These are phyloP conservation scores for Montifringilla adamsi DNA, from an alignment of 2,113 vertebrate genomes.

Conservation along the genomic window DNA sequence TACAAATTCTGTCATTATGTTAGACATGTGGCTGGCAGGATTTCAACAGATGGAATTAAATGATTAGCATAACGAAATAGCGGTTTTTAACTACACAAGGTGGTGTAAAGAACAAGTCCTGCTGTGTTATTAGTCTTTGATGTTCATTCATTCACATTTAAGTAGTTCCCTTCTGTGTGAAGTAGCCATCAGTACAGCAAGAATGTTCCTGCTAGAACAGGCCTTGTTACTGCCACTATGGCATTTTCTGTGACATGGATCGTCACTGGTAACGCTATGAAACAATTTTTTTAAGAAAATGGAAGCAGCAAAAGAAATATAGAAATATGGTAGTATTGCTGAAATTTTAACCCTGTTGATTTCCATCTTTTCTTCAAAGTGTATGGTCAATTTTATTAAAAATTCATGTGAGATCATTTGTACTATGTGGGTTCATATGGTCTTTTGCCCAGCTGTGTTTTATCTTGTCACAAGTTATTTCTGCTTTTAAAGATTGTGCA, in stretches of 20 bases:
- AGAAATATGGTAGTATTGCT: neutral
- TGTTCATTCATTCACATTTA: conserved; percentile 51
- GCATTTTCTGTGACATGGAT: neutral
- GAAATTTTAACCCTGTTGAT: neutral
- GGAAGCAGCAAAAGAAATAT: neutral
- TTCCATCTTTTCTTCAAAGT: neutral
- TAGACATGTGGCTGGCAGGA: neutral
- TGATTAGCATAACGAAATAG: conserved; percentile 26
- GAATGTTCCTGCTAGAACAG: neutral
- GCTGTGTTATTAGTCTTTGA: conserved; percentile 59
- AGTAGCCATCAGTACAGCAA: conserved; percentile 28
- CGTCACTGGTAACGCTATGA: neutral
- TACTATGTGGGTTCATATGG: neutral
- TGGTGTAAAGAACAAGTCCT: conserved; percentile 28
- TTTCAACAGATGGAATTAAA: conserved; percentile 68
- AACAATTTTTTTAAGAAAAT: neutral
- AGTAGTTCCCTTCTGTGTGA: conserved; percentile 29
- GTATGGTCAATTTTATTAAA: neutral
- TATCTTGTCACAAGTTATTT: neutral
- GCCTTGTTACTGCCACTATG: neutral
- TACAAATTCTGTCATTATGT: neutral
- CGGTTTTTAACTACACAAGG: conserved; percentile 39
- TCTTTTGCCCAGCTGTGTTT: neutral
- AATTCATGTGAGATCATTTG: neutral
- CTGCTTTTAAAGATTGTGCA: neutral